Conservation (phyloP, 2,797 vertebrate species). For the Thunnus albacares region DNA sequence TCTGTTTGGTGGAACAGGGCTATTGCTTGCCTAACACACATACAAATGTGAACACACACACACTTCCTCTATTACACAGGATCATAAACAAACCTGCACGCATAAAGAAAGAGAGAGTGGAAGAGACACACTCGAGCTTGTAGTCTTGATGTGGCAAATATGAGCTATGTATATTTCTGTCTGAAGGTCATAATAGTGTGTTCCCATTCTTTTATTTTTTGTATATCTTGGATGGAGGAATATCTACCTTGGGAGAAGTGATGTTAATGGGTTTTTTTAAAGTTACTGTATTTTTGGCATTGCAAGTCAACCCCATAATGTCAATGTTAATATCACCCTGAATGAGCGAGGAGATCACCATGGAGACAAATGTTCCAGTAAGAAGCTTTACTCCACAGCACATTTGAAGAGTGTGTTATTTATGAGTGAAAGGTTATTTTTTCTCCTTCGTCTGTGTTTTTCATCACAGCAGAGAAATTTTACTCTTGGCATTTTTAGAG, state of each 20-base stretch:
- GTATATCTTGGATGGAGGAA: background rate
- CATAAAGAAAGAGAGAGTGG: conserved; percentile 15
- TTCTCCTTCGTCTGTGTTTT: background rate
- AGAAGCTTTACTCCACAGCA: conserved; percentile 7
- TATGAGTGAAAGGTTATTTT: conserved; percentile 11
- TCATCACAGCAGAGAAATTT: background rate
- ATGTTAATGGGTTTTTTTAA: conserved; percentile 33
- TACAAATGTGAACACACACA: conserved; percentile 18
- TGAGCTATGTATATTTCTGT: conserved; percentile 11
- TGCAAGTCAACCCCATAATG: conserved; percentile 14
- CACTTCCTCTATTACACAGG: conserved; percentile 12
- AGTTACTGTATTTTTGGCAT: conserved; percentile 23
- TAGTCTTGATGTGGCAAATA: conserved; percentile 29
- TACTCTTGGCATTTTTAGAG: background rate
- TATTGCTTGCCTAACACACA: conserved; percentile 48
- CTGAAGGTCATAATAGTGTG: background rate
- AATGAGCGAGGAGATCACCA: conserved; percentile 35
- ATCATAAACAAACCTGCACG: conserved; percentile 26
- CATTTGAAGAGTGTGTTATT: conserved; percentile 20
- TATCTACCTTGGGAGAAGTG: conserved; percentile 6
- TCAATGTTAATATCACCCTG: conserved; percentile 34
- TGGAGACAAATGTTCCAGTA: conserved; percentile 45
- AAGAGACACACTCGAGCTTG: conserved; percentile 5
- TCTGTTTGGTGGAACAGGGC: conserved; percentile 43
- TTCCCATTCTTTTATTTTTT: background rate